Percentiles rank a stretch among this genome's conserved stretches.
phyloP scores from a whole-genome alignment of 2,797 vertebrate species.

The Silurus lanzhouensis region DNA sequence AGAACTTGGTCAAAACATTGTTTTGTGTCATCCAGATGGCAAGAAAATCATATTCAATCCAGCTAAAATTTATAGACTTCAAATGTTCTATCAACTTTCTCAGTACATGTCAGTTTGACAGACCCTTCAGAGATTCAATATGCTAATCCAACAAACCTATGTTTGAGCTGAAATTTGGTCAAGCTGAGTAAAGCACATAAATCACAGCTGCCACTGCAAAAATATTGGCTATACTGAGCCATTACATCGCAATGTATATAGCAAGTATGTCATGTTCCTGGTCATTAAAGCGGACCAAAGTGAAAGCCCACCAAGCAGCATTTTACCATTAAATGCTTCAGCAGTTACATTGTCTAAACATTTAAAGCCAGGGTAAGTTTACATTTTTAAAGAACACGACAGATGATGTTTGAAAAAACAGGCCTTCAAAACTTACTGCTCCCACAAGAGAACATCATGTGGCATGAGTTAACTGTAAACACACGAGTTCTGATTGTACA shows the following conservation, averaged over 20 bases:
- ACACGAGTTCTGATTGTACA: conserved; percentile 47
- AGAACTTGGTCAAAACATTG: not conserved
- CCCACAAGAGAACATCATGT: conserved; percentile 1
- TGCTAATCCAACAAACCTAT: not conserved
- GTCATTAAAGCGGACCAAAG: not conserved
- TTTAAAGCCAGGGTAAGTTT: not conserved
- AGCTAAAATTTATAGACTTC: not conserved
- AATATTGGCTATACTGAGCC: conserved; percentile 6
- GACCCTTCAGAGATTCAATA: not conserved
- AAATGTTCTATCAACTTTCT: not conserved
- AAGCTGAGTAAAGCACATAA: not conserved
- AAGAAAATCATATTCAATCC: not conserved
- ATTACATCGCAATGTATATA: not conserved
- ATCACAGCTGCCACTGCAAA: conserved; percentile 5
- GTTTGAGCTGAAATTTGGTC: conserved; percentile 10
- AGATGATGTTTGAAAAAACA: conserved; percentile 15
- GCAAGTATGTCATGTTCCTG: not conserved
- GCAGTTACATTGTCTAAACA: conserved; percentile 1
- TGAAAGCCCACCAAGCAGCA: not conserved
- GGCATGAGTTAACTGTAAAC: conserved; percentile 52
- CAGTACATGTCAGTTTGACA: not conserved
- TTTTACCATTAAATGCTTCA: conserved; percentile 13
- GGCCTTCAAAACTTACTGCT: conserved; percentile 7
- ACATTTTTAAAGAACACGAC: not conserved
- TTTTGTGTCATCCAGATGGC: not conserved